Base-by-base conservation (phyloP, 2,113 vertebrate genomes). In the Melanerpes formicivorus region DNA sequence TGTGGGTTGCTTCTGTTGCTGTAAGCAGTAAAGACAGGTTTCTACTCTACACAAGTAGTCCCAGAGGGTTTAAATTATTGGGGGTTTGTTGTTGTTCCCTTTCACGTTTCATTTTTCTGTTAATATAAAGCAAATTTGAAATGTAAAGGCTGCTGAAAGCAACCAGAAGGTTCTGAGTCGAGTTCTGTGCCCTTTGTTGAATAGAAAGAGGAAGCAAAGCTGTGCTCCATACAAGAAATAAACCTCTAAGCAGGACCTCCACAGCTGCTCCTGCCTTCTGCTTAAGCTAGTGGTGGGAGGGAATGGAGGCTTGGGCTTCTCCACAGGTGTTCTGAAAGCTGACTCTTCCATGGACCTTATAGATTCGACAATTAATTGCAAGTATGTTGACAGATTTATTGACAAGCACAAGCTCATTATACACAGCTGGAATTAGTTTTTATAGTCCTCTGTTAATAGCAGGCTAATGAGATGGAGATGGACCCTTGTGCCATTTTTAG, bases 331-430 rank as follows among this genome's bases (percentile, higher is more conserved):
- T 80, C 34, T 66, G 52, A 77, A 88, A 90, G 62, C 44, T 63
- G 69, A 66, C 30, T 42, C 2, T 0, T 58, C 50, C 29, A 4
- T 4, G 2, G 14, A 48, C 29, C 15, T 18, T 62, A 46, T 0
- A 66, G 37, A 80, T 76, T 37, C 11, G 59, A 29, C 54, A 58
- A 42, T 65, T 72, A 52, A 58, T n/a, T 89, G 87, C 71, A 81
- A 6, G 50, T 37, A 3, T 9, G 10, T 34, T 81, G 44, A 62
- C 4, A 54, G 22, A 73, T 52, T 10, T 30, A 2, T 34, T 77
- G 64, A 85, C 60, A 80, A 82, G 58, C 30, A 79, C 9, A 79
- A 73, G 14, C 29, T 44, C 69, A 40, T 14, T 74, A 16, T 77
- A 63, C 16, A 42, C 30, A 80, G 56, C 37, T 87, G 37, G 56